These are phyloP conservation scores for Pipistrellus pipistrellus DNA, from an alignment of 2,797 vertebrate genomes.

Conservation along the genomic window DNA sequence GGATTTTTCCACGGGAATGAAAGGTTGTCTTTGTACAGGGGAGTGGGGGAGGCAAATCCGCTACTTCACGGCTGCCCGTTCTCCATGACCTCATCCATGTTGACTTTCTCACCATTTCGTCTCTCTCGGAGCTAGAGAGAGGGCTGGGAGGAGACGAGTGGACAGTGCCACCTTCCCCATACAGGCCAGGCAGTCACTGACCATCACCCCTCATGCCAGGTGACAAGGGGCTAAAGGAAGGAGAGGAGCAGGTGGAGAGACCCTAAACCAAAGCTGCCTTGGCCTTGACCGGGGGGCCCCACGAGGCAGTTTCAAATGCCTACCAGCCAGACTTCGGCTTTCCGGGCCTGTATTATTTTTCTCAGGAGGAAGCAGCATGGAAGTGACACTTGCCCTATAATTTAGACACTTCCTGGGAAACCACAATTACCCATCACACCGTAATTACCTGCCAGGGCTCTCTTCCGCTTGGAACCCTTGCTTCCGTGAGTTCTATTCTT, in stretches of 20 bases:
- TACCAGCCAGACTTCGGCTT: not conserved
- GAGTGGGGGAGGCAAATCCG: not conserved
- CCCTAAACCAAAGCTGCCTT: not conserved
- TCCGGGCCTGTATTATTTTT: conserved; percentile 34
- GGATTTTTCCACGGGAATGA: conserved; percentile 82
- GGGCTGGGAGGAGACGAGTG: not conserved
- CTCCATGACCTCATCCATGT: conserved; percentile 72
- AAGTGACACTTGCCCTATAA: conserved; percentile 67
- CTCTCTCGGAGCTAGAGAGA: conserved; percentile 17
- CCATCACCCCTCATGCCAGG: not conserved
- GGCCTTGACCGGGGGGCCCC: not conserved
- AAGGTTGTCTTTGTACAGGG: conserved; percentile 75
- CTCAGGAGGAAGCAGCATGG: conserved; percentile 48
- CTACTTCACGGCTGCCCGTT: conserved; percentile 5
- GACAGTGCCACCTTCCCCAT: not conserved
- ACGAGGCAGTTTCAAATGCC: not conserved
- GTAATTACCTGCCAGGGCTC: conserved; percentile 65
- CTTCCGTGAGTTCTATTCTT: conserved; percentile 75
- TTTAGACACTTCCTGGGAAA: conserved; percentile 80
- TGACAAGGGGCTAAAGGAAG: not conserved
- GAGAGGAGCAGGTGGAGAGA: not conserved
- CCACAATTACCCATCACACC: conserved; percentile 49
- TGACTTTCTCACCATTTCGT: conserved; percentile 62
- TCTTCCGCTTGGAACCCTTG: conserved; percentile 46
- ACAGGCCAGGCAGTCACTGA: not conserved